Percentiles rank a stretch among this genome's conserved stretches.
These are phyloP conservation scores for Penaeus monodon DNA, from an alignment of 2,888 invertebrate species.

Conservation along the genomic window DNA sequence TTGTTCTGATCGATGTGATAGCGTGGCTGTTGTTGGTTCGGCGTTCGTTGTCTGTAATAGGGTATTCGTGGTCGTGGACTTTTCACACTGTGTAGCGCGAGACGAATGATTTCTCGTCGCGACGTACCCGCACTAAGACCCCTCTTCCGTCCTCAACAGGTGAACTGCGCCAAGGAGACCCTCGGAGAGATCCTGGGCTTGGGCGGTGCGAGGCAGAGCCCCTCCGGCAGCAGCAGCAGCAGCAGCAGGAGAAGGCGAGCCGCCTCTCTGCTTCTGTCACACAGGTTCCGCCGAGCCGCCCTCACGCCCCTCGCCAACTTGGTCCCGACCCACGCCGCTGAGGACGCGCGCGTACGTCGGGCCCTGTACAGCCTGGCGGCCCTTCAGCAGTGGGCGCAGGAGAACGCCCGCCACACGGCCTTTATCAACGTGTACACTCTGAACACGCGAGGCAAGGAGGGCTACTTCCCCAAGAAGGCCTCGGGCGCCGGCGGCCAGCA, in stretches of 20 bases:
- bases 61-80: too few species aligned
- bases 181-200: slow-evolving; percentile 46
- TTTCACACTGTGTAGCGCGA: too few species aligned
- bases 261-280: slow-evolving; percentile 28
- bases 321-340: slow-evolving; percentile 26
- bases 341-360: slow-evolving; percentile 46
- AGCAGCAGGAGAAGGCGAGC: slow-evolving; percentile 26
- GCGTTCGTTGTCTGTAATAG: too few species aligned
- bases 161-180: slow-evolving; percentile 48
- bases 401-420: slow-evolving; percentile 50
- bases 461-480: slow-evolving; percentile 20
- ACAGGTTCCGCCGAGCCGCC: slow-evolving; percentile 46
- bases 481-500: slow-evolving; percentile 7
- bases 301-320: slow-evolving; percentile 49
- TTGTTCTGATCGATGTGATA: too few species aligned
- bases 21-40: too few species aligned
- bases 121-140: too few species aligned
- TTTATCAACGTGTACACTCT: slow-evolving; percentile 56
- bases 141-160: slow-evolving; percentile 5
- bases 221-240: not conserved
- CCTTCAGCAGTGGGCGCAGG: slow-evolving; percentile 53
- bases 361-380: slow-evolving; percentile 56
- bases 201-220: not conserved
- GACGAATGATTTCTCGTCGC: too few species aligned
- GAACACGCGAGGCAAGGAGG: slow-evolving; percentile 8